phyloP scores from a whole-genome alignment of 2,888 invertebrate species.

The Polyommatus iphigenia region DNA sequence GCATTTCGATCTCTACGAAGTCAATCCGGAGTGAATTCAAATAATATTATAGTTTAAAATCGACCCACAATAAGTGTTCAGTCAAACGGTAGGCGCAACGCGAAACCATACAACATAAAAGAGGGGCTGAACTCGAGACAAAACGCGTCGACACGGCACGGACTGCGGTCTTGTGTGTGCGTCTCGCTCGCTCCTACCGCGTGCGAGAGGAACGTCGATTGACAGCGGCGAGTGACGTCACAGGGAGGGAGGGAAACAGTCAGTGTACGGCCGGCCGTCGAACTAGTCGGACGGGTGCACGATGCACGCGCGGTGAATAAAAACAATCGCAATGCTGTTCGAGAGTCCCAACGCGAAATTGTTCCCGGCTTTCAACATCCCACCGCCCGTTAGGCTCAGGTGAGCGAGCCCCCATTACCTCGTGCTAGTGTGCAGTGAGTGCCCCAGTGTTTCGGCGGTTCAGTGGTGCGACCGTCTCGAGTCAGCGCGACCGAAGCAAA shows the following conservation, averaged over 20 bases:
- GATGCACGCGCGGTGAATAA: slow-evolving; percentile 70
- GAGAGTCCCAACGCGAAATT: slow-evolving; percentile 86
- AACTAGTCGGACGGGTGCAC: slow-evolving; percentile 60
- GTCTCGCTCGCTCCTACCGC: slow-evolving; percentile 36
- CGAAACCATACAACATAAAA: slow-evolving; percentile 49
- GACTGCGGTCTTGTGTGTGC: slow-evolving; percentile 45
- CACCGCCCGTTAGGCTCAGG: slow-evolving; percentile 83
- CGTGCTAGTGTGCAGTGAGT: slow-evolving; percentile 49
- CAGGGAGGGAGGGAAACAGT: slow-evolving; percentile 48
- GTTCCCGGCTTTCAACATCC: slow-evolving; percentile 85
- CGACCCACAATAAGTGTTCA: slow-evolving; percentile 44
- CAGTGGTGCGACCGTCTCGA: slow-evolving; percentile 56
- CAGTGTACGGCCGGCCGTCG: slow-evolving; percentile 71
- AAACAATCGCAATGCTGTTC: slow-evolving; percentile 82
- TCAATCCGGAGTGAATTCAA: slow-evolving; percentile 21
- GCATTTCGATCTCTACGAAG: not conserved
- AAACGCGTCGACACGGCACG: slow-evolving; percentile 46
- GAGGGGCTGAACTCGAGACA: slow-evolving; percentile 47
- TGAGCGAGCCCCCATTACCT: slow-evolving; percentile 53
- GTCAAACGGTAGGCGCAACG: slow-evolving; percentile 45
- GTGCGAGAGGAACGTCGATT: slow-evolving; percentile 41
- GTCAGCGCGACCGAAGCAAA: slow-evolving; percentile 47
- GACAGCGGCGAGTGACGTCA: slow-evolving; percentile 63
- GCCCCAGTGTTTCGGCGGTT: slow-evolving; percentile 56
- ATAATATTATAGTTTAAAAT: slow-evolving; percentile 41